phyloP scores from a whole-genome alignment of 2,113 vertebrate species.

The Clarias macrocephalus region DNA sequence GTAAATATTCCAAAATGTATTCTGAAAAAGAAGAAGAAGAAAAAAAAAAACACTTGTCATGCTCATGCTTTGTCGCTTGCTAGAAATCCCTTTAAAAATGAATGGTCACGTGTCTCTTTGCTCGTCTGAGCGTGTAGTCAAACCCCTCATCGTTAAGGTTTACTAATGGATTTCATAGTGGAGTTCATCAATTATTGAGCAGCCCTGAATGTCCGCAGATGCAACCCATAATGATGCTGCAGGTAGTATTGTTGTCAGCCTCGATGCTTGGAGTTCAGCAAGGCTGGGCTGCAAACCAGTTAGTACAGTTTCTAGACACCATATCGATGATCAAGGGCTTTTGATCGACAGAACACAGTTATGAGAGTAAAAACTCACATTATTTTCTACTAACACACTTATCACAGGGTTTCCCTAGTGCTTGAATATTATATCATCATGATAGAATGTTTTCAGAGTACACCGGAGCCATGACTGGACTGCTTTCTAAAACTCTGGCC shows the following conservation, averaged over 20 bases:
- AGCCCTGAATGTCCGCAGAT: background rate
- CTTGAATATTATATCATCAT: too few species aligned
- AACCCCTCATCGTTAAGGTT: background rate
- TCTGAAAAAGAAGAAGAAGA: background rate
- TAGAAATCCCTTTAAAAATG: background rate
- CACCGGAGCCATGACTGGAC: too few species aligned
- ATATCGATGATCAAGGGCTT: too few species aligned
- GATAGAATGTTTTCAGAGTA: too few species aligned
- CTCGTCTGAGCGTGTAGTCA: background rate
- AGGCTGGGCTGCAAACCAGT: background rate
- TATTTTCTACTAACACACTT: too few species aligned
- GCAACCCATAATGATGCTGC: background rate
- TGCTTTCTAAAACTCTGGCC: too few species aligned
- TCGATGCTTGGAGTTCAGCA: background rate
- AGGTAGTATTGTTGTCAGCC: background rate
- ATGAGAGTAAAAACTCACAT: too few species aligned
- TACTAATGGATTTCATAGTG: background rate
- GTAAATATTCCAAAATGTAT: background rate
- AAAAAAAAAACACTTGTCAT: background rate
- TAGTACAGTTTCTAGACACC: background rate
- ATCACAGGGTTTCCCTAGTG: too few species aligned
- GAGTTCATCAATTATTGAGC: background rate
- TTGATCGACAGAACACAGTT: too few species aligned
- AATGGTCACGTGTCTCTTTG: background rate
- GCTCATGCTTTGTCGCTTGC: background rate